Conservation (phyloP, 2,797 vertebrate genomes). For the Artibeus jamaicensis region DNA sequence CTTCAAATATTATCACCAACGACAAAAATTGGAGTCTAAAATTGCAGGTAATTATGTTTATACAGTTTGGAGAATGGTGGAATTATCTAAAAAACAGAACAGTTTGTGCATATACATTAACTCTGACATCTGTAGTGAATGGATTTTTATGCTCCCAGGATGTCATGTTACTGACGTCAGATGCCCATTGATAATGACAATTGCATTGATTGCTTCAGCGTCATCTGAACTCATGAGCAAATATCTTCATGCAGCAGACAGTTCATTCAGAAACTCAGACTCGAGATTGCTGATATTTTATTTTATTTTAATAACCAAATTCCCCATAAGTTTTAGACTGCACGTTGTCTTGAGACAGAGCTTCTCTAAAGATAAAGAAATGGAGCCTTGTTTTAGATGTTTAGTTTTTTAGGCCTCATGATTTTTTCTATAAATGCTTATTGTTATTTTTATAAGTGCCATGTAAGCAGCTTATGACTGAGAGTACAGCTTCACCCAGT, state of each 20-base stretch:
- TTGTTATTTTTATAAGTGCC: background rate
- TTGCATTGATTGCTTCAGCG: constrained; percentile 40
- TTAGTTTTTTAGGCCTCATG: background rate
- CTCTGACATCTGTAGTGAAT: constrained; percentile 18
- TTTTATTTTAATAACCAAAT: constrained; percentile 20
- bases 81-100: constrained; percentile 33
- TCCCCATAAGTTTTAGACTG: background rate
- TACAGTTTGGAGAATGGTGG: constrained; percentile 5
- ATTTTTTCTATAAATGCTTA: constrained; percentile 2
- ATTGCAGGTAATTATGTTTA: constrained; percentile 52
- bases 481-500: background rate
- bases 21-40: constrained; percentile 17
- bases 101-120: background rate
- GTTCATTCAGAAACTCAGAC: constrained; percentile 43
- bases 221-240: constrained; percentile 59
- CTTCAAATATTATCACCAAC: constrained; percentile 48
- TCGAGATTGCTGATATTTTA: constrained; percentile 2
- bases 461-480: background rate
- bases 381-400: background rate
- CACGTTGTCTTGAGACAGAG: background rate
- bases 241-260: constrained; percentile 1
- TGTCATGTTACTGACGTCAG: constrained; percentile 11
- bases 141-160: constrained; percentile 26
- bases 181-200: constrained; percentile 52
- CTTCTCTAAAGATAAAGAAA: constrained; percentile 10